Evolutionary conservation across 2,113 vertebrate species (phyloP).

Genomic region (Tupaia chinensis): DNA sequence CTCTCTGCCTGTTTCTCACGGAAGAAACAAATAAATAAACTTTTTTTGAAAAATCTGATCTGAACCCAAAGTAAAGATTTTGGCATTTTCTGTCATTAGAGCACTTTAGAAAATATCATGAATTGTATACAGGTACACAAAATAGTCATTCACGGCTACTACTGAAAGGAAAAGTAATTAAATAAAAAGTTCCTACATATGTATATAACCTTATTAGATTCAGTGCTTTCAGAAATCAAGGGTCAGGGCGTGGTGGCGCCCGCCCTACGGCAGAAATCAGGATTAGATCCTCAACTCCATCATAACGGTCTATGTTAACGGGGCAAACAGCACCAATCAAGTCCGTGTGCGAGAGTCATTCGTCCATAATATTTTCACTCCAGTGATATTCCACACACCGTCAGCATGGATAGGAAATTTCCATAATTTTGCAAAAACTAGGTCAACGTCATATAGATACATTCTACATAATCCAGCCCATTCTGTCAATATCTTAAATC

Average conservation of each 20-base stretch:
- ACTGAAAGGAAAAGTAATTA: constrained; percentile 33
- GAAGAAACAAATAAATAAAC: no score
- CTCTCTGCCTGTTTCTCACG: no score
- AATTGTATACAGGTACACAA: not conserved
- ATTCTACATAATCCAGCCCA: constrained; percentile 24
- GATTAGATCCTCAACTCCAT: constrained; percentile 14
- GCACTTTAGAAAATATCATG: not conserved
- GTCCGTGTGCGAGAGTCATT: not conserved
- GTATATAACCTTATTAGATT: not conserved
- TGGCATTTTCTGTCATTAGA: not conserved
- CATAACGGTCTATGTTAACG: not conserved
- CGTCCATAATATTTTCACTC: constrained; percentile 49
- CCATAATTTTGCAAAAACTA: constrained; percentile 62
- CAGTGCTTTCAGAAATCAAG: not conserved
- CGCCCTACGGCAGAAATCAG: no score
- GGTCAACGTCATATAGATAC: constrained; percentile 21
- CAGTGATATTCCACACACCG: constrained; percentile 14
- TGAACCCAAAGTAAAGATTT: constrained; percentile 17
- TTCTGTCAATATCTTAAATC: constrained; percentile 46
- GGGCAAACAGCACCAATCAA: not conserved
- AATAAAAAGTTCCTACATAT: not conserved
- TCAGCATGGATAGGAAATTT: constrained; percentile 20
- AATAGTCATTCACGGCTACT: not conserved
- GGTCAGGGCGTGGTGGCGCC: no score
- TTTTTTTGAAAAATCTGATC: not conserved